Conservation (phyloP, 2,113 vertebrate species). For the Nothocercus nigrocapillus region DNA sequence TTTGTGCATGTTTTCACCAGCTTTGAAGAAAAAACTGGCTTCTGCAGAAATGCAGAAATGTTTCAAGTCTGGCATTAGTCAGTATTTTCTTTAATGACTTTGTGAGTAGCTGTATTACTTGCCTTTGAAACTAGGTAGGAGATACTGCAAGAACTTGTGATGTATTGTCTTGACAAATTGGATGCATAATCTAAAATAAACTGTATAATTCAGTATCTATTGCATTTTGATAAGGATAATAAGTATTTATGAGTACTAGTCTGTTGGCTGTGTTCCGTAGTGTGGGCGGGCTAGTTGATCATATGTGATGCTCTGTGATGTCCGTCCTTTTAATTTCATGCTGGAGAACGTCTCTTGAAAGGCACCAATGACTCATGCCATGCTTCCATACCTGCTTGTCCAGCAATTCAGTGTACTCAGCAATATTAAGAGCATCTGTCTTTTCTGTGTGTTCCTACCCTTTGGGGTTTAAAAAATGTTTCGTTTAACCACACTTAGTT, state of each 20-base stretch:
- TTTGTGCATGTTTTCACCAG: not conserved
- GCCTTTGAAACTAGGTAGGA: not conserved
- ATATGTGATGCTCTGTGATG: too few species aligned
- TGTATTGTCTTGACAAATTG: not conserved
- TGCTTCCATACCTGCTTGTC: not conserved
- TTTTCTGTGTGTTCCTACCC: not conserved
- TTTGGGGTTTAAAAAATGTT: not conserved
- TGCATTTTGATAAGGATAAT: not conserved
- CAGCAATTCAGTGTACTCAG: not conserved
- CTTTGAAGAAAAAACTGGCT: not conserved
- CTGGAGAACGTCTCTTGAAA: not conserved
- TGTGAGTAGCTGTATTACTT: not conserved
- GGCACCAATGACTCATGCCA: not conserved
- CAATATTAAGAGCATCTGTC: not conserved
- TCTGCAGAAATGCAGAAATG: not conserved
- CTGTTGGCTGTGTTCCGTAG: not conserved
- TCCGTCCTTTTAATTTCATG: not conserved
- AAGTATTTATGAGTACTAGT: not conserved
- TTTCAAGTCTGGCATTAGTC: not conserved
- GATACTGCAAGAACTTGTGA: not conserved
- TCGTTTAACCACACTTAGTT: not conserved
- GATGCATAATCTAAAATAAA: not conserved
- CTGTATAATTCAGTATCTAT: not conserved
- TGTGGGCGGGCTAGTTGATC: not conserved
- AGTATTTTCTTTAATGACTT: not conserved